Evolutionary conservation across 2,888 invertebrate species (phyloP), one percentile per base, ranked within the genome.

Genomic region (Calliphora vomitoria): DNA sequence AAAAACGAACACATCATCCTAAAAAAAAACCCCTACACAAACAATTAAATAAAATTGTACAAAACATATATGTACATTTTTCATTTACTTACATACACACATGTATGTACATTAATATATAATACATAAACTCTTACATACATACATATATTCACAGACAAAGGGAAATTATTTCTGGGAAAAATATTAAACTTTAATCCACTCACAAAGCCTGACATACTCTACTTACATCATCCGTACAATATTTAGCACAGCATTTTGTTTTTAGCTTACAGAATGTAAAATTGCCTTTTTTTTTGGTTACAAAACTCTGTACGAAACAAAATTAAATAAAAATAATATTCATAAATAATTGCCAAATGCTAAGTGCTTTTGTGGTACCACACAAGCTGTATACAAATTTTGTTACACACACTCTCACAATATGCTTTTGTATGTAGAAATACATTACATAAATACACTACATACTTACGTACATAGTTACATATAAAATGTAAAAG

Each of bases 341-440:
- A 84, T 87, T 76, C 81, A 87, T 84, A 84, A 84, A 87, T 84
- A 84, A 87, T 87, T 87, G 68, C 53, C 76, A 84, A 87, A 78
- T 87, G 76, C 84, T 78, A 87, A 87, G 84, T 84, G 80, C 87
- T 87, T 84, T 87, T 87, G 84, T 74, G 84, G 76, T 78, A 74
- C 5, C 41, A 72, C 71, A 87, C 71, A 80, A 62, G 38, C 66
- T 25, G n/a, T 71, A 72, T 62, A 47, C 72, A 72, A 78, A 66
- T 10, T 8, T 50, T n/a, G 13, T 2, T 11, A 18, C 8, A 18
- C 4, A 41, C n/a, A 75, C 31, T 20, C 13, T 6, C 38, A 62
- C 18, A 44, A 11, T 25, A 2, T 25, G n/a, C 31, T 58, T 55
- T 13, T 44, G 31, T 13, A 44, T 47, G 11, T 8, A 11, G 18